Base-by-base conservation (phyloP, 2,888 invertebrate genomes). In the Bugula neritina region DNA sequence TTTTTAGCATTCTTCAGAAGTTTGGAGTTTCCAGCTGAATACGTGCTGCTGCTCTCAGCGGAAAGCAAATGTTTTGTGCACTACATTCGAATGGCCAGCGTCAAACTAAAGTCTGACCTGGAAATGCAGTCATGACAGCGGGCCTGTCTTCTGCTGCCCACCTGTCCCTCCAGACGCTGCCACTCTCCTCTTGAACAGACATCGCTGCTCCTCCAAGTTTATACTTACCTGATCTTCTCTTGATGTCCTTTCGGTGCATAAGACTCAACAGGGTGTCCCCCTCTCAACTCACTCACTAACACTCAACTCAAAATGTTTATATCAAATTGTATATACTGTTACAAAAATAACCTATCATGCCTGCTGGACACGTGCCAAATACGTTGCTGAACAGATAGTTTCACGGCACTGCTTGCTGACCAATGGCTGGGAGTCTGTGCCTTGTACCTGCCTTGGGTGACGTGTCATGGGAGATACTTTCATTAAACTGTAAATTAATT, bases 101-200 rank as follows among this genome's bases (percentile, higher is more conserved):
- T 63, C 13, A 21, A 31, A 25, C 31, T 63, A 21, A 63, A 63
- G 63, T 25, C 21, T 13, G 29, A 63, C 10, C 34, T 63, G 5
- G 63, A 63, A 13, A 10, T 63, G 17, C 31, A 63, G 5, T 63
- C 63, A 63, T 63, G 63, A 63, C 63, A 63, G 31, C 63, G n/a
- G 31, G 21, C 63, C 43, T 43, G 43, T 43, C 43, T n/a, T n/a
- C n/a, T n/a, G n/a, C 43, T 43, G 17, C 43, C 43, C 43, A 43
- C 43, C 43, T 43, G 17, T 10, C 43, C 5, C 43, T 10, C 5
- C 43, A 43, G 43, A 43, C 17, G 43, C 43, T 43, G 10, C 5
- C 17, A 43, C 5, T 10, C 43, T 43, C 5, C 17, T 43, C 5
- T 43, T 10, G 10, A 43, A 43, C 43, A 5, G 43, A 43, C 43